phyloP scores from a whole-genome alignment of 2,797 vertebrate genomes.

The Enteromius thamalakanensis region DNA sequence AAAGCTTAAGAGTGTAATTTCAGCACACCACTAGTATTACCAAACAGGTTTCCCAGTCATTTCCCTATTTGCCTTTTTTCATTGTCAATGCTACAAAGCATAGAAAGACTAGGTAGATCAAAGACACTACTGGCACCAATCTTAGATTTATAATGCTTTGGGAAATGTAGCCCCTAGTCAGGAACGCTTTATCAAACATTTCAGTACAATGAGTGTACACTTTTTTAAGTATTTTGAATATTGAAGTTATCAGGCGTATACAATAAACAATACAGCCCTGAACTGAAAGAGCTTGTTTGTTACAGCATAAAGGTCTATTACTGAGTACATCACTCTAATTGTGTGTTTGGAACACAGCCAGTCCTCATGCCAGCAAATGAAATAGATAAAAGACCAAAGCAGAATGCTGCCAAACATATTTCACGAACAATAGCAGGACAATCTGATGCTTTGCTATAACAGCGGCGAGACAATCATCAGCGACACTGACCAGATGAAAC shows the following conservation, averaged over 20 bases:
- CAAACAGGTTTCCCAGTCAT: neutral
- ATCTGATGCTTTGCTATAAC: neutral
- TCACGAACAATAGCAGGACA: neutral
- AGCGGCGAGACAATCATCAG: slow-evolving; percentile 10
- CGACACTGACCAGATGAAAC: slow-evolving; percentile 6
- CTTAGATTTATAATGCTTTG: neutral
- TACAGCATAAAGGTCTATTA: neutral
- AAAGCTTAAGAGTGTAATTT: neutral
- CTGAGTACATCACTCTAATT: slow-evolving; percentile 1
- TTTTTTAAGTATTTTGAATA: no score
- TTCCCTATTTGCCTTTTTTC: neutral
- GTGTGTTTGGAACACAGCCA: slow-evolving; percentile 18
- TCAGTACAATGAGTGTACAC: neutral
- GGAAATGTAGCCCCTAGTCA: neutral
- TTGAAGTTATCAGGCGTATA: neutral
- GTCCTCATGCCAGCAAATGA: neutral
- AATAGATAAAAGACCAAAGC: slow-evolving; percentile 19
- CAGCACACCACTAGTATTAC: neutral
- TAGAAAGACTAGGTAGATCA: neutral
- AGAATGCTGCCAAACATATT: neutral
- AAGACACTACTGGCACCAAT: neutral
- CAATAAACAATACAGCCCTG: slow-evolving; percentile 6
- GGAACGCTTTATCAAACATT: neutral
- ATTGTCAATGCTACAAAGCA: neutral
- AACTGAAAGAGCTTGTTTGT: slow-evolving; percentile 15